Conservation (phyloP, 2,888 invertebrate genomes). For the Ischnura elegans region DNA sequence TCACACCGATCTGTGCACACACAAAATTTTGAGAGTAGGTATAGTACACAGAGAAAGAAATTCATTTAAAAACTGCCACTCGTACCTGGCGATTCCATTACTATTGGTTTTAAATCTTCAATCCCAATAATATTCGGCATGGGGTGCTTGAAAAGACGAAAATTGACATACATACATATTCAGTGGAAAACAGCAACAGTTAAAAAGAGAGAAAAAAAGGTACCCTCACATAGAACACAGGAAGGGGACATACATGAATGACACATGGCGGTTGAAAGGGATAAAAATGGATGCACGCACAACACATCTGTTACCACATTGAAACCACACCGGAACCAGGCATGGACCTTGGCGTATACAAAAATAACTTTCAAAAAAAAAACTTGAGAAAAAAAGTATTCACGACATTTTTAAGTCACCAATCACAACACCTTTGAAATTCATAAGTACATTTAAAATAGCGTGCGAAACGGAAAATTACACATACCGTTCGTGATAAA, state of each 20-base stretch:
- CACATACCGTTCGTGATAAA: neutral
- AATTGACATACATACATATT: constrained; percentile 24
- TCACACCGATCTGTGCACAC: neutral
- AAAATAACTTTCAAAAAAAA: neutral
- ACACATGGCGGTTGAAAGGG: neutral
- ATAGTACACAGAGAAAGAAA: neutral
- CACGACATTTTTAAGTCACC: neutral
- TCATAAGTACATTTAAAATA: neutral
- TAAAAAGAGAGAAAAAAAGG: neutral
- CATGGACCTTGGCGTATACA: too few species aligned
- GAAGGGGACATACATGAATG: neutral
- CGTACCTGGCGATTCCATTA: constrained; percentile 52
- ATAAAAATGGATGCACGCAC: neutral
- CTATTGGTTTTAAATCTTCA: constrained; percentile 36
- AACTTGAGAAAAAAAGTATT: neutral
- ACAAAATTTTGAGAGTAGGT: neutral
- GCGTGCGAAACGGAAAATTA: neutral
- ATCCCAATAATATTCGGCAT: constrained; percentile 45
- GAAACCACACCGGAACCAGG: neutral
- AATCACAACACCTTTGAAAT: neutral
- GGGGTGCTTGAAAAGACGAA: constrained; percentile 53
- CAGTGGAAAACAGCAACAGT: constrained; percentile 1
- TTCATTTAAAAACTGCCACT: constrained; percentile 23
- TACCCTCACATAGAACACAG: neutral
- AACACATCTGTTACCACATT: neutral